Evolutionary conservation across 2,888 invertebrate genomes (phyloP).

Genomic region (Rhamnusium bicolor): DNA sequence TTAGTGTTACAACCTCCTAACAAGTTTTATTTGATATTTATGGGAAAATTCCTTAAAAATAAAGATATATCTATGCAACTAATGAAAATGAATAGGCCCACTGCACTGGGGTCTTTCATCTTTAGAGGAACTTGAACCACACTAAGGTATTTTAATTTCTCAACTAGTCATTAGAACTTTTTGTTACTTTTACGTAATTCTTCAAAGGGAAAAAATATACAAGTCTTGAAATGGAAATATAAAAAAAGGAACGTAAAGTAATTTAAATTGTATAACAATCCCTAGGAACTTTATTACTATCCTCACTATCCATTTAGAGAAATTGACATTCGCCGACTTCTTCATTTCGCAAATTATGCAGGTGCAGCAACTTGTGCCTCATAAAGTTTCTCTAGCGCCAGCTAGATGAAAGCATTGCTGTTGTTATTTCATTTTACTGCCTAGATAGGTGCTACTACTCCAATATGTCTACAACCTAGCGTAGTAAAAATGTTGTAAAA

Average conservation of each 20-base stretch:
- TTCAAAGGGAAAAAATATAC: too few species aligned
- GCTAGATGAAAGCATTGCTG: slow-evolving; percentile 32
- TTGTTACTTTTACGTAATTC: too few species aligned
- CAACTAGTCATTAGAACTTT: too few species aligned
- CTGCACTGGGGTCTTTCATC: too few species aligned
- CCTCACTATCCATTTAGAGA: not conserved
- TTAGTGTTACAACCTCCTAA: too few species aligned
- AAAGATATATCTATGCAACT: too few species aligned
- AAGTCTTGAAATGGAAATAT: too few species aligned
- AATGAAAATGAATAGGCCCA: too few species aligned
- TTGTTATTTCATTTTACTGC: slow-evolving; percentile 42
- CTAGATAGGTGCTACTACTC: not conserved
- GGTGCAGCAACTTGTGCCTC: slow-evolving; percentile 8
- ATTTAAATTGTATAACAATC: not conserved
- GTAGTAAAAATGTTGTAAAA: slow-evolving; percentile 15
- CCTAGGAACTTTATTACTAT: not conserved
- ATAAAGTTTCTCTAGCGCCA: slow-evolving; percentile 2
- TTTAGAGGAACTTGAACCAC: too few species aligned
- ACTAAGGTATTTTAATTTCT: too few species aligned
- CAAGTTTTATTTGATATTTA: too few species aligned
- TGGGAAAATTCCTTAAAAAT: too few species aligned
- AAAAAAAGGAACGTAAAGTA: not conserved
- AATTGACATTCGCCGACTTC: slow-evolving; percentile 1
- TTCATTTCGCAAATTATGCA: slow-evolving; percentile 20
- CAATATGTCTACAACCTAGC: slow-evolving; percentile 4